Evolutionary conservation across 1,140 invertebrate species (phyloP), one percentile per base, ranked within the genome.

Genomic region (Caenorhabditis latens): DNA sequence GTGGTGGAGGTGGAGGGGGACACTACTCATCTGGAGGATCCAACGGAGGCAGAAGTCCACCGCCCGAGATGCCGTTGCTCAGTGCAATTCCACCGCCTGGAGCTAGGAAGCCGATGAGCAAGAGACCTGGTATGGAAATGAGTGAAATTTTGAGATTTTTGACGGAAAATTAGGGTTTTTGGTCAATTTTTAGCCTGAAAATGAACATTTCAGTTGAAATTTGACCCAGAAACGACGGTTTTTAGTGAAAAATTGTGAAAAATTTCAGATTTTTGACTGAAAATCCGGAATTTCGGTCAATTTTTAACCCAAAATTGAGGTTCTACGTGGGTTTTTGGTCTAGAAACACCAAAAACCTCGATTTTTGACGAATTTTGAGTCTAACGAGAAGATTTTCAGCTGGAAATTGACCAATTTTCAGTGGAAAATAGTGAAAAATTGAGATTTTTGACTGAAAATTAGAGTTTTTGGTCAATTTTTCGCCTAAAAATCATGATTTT

Each of bases 11-110:
- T 3, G 50, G 46, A 2, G 50, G 24, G 21, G 46, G 58, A 16
- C 83, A 84, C 53, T 87, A 87, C 43, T 87, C 86, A 21, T 87
- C 86, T n/a, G 86, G 86, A n/a, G 86, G 86, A n/a, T 87, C 86
- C 11, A 87, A 87, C 65, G 86, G 86, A 13, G 86, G 86, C n/a
- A 42, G 82, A 24, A 84, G 82, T 48, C 86, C 86, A 32, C 86
- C 86, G 1, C 86, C 86, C 8, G 86, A 87, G 46, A 87, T 87
- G 86, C 83, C 86, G 6, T 58, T 84, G 6, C n/a, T 84, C 11
- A 50, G 55, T 14, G 86, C 82, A 4, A 55, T 71, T 19, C 86
- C 86, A n/a, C 86, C 86, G n/a, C 58, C 63, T 14, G 86, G 83
- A 67, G 58, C 58, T 13, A 19, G 82, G 4, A 84, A 82, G n/a